Evolutionary conservation across 1,140 invertebrate species (phyloP).

Genomic region (Drosophila athabasca): DNA sequence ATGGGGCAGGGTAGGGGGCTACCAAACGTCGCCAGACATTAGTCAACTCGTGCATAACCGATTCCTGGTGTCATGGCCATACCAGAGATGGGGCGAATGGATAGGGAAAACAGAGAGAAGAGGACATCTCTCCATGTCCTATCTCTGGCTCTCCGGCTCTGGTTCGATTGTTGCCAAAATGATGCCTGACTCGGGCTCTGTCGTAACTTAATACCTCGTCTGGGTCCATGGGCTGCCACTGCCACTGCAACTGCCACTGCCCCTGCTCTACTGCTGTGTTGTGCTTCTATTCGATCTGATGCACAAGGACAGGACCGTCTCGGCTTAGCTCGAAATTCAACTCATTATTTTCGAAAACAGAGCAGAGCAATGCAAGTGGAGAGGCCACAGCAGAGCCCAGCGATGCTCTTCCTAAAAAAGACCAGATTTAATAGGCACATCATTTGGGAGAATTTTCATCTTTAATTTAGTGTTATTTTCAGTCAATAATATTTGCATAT

Average conservation of each 20-base stretch:
- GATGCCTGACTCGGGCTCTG: slow-evolving; percentile 8
- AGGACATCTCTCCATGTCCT: too few relatives aligned
- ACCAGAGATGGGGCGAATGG: background rate
- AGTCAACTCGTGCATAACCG: slow-evolving; percentile 73
- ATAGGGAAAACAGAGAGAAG: background rate
- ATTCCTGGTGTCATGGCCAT: slow-evolving; percentile 20
- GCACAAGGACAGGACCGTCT: slow-evolving; percentile 21
- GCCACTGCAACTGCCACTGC: background rate
- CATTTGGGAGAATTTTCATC: background rate
- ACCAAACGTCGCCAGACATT: slow-evolving; percentile 51
- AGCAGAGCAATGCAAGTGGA: slow-evolving; percentile 27
- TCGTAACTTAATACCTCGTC: slow-evolving; percentile 49
- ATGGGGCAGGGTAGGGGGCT: background rate
- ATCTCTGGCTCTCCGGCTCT: background rate
- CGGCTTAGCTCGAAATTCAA: slow-evolving; percentile 27
- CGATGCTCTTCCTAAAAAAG: background rate
- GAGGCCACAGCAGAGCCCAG: background rate
- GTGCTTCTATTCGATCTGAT: background rate
- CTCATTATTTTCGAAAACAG: slow-evolving; percentile 53
- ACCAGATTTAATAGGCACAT: background rate
- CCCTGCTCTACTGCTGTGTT: background rate
- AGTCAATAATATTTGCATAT: slow-evolving; percentile 1
- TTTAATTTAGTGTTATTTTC: background rate
- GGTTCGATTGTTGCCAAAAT: slow-evolving; percentile 47
- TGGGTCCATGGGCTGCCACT: slow-evolving; percentile 12